Base-by-base conservation (phyloP, 53 echinoderm and acorn worm species). In the Antedon mediterranea region DNA sequence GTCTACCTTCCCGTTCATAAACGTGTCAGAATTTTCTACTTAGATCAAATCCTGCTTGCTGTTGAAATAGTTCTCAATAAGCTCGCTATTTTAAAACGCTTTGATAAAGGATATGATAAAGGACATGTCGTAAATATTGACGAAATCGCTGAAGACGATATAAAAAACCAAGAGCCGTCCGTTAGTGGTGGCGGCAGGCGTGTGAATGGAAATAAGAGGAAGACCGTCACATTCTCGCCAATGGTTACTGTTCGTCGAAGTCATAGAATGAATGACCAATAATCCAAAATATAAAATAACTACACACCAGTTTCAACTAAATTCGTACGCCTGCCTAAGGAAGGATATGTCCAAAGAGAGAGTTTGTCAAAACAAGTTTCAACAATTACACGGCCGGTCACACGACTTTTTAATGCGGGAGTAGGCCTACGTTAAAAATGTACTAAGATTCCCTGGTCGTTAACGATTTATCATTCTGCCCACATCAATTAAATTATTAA, bases 1-100 rank as follows among this genome's bases (percentile, higher is more conserved):
- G 84, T 97, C 72, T 97, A 89, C 81, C 78, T 97, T 15, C 97
- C 97, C 13, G 89, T 97, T 28, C 97, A 97, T 75, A 87, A 90
- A 33, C 85, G 79, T 71, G 97, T 97, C 80, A 73, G 89, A 34
- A 81, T 87, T 75, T 72, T 82, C 74, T 83, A 89, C 20, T 78
- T 97, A 5, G 97, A 97, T 23, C 83, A 92, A 76, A 84, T 97
- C 43, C 86, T 89, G 32, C 70, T 91, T 3, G 89, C 86, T 28
- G 81, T 94, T 5, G 88, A 94, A 71, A 81, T 87, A 0, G 91
- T 87, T 30, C 72, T 94, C 32, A 84, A 80, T 43, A 85, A 87
- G 71, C 81, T 89, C 34, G 83, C 89, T 32, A 88, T 88, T 30
- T 43, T 88, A 5, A 81, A 71, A 27, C 84, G 80, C 31, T 85